Conservation (phyloP, 2,888 invertebrate species). For the Cephus nigrinus region DNA sequence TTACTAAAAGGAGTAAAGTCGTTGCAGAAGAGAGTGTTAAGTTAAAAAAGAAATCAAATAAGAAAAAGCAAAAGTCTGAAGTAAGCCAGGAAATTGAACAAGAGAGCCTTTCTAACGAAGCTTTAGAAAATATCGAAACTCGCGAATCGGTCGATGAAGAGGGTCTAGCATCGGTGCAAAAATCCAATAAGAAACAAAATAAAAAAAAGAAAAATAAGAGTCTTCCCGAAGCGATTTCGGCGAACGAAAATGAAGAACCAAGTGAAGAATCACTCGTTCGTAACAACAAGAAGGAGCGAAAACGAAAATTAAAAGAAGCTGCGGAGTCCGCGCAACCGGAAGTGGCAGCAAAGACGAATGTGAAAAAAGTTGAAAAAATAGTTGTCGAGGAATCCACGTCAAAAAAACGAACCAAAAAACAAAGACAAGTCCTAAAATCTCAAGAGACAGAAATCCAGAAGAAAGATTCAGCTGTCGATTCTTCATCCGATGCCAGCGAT, state of each 20-base stretch:
- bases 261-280: conserved; percentile 3
- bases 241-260: conserved; percentile 16
- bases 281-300: conserved; percentile 18
- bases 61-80: conserved; percentile 18
- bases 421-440: background rate
- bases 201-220: conserved; percentile 22
- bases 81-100: conserved; percentile 10
- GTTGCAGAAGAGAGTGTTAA: conserved; percentile 4
- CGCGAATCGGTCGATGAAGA: conserved; percentile 3
- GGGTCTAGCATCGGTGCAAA: background rate
- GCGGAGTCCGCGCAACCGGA: background rate
- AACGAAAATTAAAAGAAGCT: conserved; percentile 9
- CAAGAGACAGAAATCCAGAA: background rate
- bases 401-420: background rate
- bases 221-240: conserved; percentile 1
- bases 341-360: conserved; percentile 8
- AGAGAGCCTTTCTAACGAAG: background rate
- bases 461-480: background rate
- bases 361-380: background rate
- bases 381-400: background rate
- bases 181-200: conserved; percentile 10
- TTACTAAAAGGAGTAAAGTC: background rate
- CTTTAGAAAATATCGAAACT: background rate
- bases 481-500: conserved; percentile 12
- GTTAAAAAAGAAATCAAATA: conserved; percentile 14